These are phyloP conservation scores for Papilio aristodemus DNA, from an alignment of 1,140 invertebrate species.

Conservation along the genomic window DNA sequence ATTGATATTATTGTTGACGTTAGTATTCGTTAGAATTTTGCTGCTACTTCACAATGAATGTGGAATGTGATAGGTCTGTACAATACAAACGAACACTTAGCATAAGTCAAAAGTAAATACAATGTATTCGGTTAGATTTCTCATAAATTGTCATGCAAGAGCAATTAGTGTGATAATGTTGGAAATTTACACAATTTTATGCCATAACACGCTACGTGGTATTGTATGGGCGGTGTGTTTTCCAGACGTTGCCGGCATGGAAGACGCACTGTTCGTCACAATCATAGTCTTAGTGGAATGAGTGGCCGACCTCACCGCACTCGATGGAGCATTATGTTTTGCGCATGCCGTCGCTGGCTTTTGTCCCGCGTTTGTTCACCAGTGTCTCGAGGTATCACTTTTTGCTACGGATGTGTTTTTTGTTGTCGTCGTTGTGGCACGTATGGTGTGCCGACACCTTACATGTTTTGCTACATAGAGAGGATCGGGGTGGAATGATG, in stretches of 20 bases:
- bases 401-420: slow-evolving; percentile 71
- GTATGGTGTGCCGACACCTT: slow-evolving; percentile 65
- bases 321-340: slow-evolving; percentile 76
- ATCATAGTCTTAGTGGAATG: slow-evolving; percentile 77
- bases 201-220: slow-evolving; percentile 37
- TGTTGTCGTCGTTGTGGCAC: slow-evolving; percentile 71
- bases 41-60: slow-evolving; percentile 46
- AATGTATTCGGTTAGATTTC: slow-evolving; percentile 27
- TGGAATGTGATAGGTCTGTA: slow-evolving; percentile 63
- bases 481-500: slow-evolving; percentile 66
- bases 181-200: slow-evolving; percentile 58
- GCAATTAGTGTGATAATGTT: slow-evolving; percentile 44
- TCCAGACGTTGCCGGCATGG: slow-evolving; percentile 57
- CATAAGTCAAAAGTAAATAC: slow-evolving; percentile 5
- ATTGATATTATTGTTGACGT: slow-evolving; percentile 40
- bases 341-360: slow-evolving; percentile 76
- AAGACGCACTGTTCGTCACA: slow-evolving; percentile 67
- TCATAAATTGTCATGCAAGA: slow-evolving; percentile 39
- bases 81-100: slow-evolving; percentile 49
- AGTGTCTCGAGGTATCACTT: slow-evolving; percentile 68
- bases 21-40: slow-evolving; percentile 46
- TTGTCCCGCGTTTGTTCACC: slow-evolving; percentile 71
- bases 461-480: slow-evolving; percentile 64
- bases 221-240: slow-evolving; percentile 41
- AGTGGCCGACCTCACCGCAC: slow-evolving; percentile 77